Conservation (phyloP, 1,140 invertebrate genomes). For the Drosophila sucinea region DNA sequence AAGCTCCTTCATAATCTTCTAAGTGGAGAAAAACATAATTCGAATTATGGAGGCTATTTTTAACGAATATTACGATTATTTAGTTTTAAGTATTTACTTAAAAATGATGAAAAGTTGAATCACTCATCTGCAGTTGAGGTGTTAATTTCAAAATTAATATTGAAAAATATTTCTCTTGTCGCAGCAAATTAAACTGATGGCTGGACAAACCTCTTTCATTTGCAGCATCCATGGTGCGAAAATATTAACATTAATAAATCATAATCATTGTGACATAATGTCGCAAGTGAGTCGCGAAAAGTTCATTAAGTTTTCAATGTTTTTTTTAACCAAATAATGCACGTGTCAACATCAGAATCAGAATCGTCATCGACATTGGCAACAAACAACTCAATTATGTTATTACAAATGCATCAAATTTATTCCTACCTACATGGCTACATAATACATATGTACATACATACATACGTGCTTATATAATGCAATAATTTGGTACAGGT, state of each 20-base stretch:
- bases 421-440: neutral
- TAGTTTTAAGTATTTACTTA: too few species aligned
- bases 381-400: conserved; percentile 2
- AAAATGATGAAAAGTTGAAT: too few species aligned
- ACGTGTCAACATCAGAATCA: conserved; percentile 6
- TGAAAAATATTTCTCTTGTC: neutral
- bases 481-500: neutral
- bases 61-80: too few species aligned
- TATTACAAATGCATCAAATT: conserved; percentile 12
- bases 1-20: neutral
- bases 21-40: too few species aligned
- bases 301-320: conserved; percentile 13
- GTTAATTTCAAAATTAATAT: neutral
- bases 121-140: neutral
- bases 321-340: conserved; percentile 2
- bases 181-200: neutral
- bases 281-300: neutral
- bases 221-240: neutral
- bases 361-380: neutral
- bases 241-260: conserved; percentile 8
- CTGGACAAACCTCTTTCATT: neutral
- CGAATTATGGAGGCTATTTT: too few species aligned
- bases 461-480: conserved; percentile 2
- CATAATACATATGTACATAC: neutral
- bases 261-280: conserved; percentile 6